phyloP scores from a whole-genome alignment of 2,113 vertebrate species.

The Columba janthina region DNA sequence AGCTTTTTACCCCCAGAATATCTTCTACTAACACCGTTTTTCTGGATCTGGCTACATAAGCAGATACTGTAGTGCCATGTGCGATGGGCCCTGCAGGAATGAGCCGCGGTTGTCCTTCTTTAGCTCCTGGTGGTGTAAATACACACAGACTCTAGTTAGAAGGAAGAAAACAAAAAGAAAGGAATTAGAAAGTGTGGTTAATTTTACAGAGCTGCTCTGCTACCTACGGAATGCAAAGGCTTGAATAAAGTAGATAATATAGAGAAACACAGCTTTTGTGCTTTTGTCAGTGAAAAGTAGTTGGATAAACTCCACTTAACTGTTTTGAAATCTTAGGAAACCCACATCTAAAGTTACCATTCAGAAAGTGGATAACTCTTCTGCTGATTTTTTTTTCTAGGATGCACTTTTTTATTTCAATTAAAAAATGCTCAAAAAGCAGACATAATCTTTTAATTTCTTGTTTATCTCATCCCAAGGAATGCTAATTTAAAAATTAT shows the following conservation, averaged over 20 bases:
- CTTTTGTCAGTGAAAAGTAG: background rate
- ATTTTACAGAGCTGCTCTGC: background rate
- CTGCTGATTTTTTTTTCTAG: background rate
- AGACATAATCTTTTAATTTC: background rate
- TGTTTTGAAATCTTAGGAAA: background rate
- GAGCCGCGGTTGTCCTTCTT: slow-evolving; percentile 88
- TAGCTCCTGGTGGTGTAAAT: slow-evolving; percentile 91
- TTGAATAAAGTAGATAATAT: background rate
- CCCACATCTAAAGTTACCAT: background rate
- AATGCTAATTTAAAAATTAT: background rate
- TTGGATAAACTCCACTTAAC: background rate
- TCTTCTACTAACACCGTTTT: slow-evolving; percentile 94
- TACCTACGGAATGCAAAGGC: background rate
- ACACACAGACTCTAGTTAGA: slow-evolving; percentile 89
- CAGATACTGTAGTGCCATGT: slow-evolving; percentile 92
- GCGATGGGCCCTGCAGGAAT: slow-evolving; percentile 89
- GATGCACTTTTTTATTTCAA: background rate
- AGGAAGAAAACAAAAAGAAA: background rate
- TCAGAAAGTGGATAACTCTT: background rate
- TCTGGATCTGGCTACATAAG: slow-evolving; percentile 95
- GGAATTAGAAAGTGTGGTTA: slow-evolving; percentile 6
- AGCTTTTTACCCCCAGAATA: slow-evolving; percentile 86
- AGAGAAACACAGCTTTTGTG: background rate
- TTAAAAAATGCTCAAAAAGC: background rate
- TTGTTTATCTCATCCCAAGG: background rate